A percentile compares a stretch with the other conserved stretches of the same genome.
These are phyloP conservation scores for Monodelphis domestica DNA, from an alignment of 2,797 vertebrate species.

Conservation along the genomic window DNA sequence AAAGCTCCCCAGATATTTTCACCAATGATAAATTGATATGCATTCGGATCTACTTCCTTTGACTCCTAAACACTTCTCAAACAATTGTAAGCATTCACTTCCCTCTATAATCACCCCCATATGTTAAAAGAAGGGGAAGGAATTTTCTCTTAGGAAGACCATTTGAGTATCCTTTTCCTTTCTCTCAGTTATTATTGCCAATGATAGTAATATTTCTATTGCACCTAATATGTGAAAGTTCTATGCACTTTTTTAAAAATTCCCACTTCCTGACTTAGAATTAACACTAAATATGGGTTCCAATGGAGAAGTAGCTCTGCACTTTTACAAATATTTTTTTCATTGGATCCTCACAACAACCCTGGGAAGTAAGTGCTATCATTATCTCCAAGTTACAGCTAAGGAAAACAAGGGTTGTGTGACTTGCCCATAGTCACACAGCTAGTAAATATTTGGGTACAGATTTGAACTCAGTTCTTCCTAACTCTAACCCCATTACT, in stretches of 20 bases:
- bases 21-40: not conserved
- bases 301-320: no score
- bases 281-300: no score
- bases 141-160: not conserved
- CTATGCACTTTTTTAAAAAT: not conserved
- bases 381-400: not conserved
- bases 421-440: not conserved
- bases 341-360: not conserved
- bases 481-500: not conserved
- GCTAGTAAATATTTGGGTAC: not conserved
- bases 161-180: not conserved
- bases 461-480: not conserved
- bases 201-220: not conserved
- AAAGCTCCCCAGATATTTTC: not conserved
- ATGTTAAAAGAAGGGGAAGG: not conserved
- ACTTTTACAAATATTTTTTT: not conserved
- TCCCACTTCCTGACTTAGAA: no score
- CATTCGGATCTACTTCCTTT: not conserved
- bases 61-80: not conserved
- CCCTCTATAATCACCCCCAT: not conserved
- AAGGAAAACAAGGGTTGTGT: not conserved
- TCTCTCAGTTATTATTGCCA: not conserved
- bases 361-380: not conserved
- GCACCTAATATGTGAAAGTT: not conserved
- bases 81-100: not conserved